A percentile compares a stretch with the other conserved stretches of the same genome.
phyloP scores from a whole-genome alignment of 2,888 invertebrate genomes.

The Aromia moschata region DNA sequence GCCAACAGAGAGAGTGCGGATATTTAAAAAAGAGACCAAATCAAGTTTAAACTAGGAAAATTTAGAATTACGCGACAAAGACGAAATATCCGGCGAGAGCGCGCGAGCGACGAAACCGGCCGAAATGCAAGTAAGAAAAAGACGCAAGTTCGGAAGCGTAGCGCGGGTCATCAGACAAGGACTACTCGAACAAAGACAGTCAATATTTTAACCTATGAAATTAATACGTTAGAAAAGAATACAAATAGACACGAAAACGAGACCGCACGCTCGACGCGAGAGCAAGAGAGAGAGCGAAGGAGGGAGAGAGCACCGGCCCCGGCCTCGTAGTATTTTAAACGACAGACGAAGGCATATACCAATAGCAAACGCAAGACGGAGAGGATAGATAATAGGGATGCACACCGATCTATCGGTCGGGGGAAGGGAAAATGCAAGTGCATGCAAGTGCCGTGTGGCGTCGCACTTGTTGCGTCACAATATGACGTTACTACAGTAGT shows the following conservation, averaged over 20 bases:
- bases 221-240: constrained; percentile 61
- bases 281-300: too few species aligned
- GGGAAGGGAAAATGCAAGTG: constrained; percentile 64
- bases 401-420: constrained; percentile 52
- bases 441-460: constrained; percentile 64
- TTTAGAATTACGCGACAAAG: constrained; percentile 51
- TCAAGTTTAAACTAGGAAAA: constrained; percentile 57
- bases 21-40: constrained; percentile 54
- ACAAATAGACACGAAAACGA: constrained; percentile 55
- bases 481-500: constrained; percentile 61
- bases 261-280: constrained; percentile 44
- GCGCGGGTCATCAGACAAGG: constrained; percentile 58
- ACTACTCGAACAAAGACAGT: constrained; percentile 53
- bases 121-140: constrained; percentile 67
- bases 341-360: constrained; percentile 45
- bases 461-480: constrained; percentile 65
- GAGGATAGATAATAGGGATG: constrained; percentile 55
- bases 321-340: constrained; percentile 40
- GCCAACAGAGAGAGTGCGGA: constrained; percentile 42
- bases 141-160: constrained; percentile 57
- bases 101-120: constrained; percentile 56
- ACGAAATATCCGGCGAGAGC: constrained; percentile 55
- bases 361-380: constrained; percentile 44
- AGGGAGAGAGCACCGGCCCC: constrained; percentile 39
- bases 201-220: constrained; percentile 59